Base-by-base conservation (phyloP, 2,797 vertebrate species). In the Cyclura pinguis region DNA sequence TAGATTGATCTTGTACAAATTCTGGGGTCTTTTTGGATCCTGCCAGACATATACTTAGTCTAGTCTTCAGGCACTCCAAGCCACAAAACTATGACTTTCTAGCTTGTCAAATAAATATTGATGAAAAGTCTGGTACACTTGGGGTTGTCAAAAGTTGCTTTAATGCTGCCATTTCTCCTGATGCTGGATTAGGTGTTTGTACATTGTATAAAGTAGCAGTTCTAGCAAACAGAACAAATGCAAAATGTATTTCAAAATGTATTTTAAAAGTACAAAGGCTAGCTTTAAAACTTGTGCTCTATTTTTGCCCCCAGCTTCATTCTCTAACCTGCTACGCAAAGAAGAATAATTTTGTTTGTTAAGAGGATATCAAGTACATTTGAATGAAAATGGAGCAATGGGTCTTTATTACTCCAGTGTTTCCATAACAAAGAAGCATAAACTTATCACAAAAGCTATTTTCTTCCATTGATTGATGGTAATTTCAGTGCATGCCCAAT, bases 371-470 rank as follows among this genome's bases (percentile, higher is more conserved):
- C 24, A 90, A 93, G 74, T 3, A 0, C 57, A 22, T 59, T 78
- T 85, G 74, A 91, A 88, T 80, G 90, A 83, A 93, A 85, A 47
- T 76, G 13, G 50, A 90, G 47, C 1, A n/a, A 88, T 0, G 3
- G 47, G 57, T 93, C 55, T 88, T 74, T 74, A 86, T 87, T 85
- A 89, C 88, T 67, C 84, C 83, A 83, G 57, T 69, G 4, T 57
- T 93, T 86, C 42, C 20, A 20, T 90, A 85, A 91, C 35, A 86
- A 88, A 90, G 76, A 86, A 7, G 27, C 1, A 82, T 74, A 89
- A 91, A 13, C 22, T 91, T 80, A 69, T 3, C 47, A 14, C 6
- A 88, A 84, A 35, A 92, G 22, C 64, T 6, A 38, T 73, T 86
- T 38, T 76, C 80, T 74, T 91, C 12, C 86, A 52, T 42, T 90